Evolutionary conservation across 2,888 invertebrate genomes (phyloP).

Genomic region (Andrena minutula): DNA sequence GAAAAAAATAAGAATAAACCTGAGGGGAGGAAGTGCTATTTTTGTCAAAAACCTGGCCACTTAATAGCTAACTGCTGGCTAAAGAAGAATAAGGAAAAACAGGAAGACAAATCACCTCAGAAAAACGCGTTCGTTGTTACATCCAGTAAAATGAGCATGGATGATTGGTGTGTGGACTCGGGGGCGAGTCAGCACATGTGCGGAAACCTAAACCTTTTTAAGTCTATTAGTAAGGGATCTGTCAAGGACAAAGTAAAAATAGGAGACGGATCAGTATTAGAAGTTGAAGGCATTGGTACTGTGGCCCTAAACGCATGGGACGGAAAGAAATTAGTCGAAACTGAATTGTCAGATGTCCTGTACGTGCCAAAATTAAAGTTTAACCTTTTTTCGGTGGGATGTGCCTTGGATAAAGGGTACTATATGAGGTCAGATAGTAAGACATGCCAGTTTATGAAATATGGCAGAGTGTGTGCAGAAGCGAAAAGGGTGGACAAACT

Average conservation of each 20-base stretch:
- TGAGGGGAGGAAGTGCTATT: too few species aligned
- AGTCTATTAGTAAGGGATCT: not conserved
- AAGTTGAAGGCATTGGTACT: not conserved
- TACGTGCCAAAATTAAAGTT: constrained; percentile 2
- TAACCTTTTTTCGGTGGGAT: not conserved
- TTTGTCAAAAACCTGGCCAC: too few species aligned
- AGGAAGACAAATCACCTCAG: not conserved
- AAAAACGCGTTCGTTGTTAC: too few species aligned
- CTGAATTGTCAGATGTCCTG: not conserved
- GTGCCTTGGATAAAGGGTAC: constrained; percentile 1
- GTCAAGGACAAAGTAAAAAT: not conserved
- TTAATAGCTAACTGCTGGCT: too few species aligned
- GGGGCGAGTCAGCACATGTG: not conserved
- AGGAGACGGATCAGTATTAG: constrained; percentile 1
- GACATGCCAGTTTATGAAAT: not conserved
- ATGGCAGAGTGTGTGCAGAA: not conserved
- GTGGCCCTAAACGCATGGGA: not conserved
- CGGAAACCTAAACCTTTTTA: not conserved
- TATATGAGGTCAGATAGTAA: not conserved
- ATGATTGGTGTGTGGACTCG: constrained; percentile 1
- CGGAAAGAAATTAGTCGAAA: not conserved
- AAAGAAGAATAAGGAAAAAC: too few species aligned
- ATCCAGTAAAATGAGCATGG: too few species aligned
- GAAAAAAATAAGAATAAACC: too few species aligned
- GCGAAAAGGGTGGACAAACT: too few species aligned